Percentiles rank a stretch among this genome's conserved stretches.
Conservation (phyloP, 2,797 vertebrate genomes). For the Leuciscus waleckii region DNA sequence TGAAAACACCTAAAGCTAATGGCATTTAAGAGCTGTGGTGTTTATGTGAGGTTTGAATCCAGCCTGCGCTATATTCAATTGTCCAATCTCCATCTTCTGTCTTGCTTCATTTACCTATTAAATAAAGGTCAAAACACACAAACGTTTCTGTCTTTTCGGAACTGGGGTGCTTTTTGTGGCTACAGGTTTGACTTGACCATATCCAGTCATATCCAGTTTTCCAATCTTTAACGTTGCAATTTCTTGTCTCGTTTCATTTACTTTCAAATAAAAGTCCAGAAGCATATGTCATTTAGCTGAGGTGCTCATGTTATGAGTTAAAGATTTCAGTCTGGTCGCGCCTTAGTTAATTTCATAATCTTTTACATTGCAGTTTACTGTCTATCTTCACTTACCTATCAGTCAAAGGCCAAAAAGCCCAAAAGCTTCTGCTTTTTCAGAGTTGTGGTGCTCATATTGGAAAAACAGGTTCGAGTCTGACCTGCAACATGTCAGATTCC, state of each 20-base stretch:
- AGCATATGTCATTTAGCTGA: background rate
- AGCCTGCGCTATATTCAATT: background rate
- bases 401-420: too few species aligned
- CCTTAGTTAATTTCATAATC: background rate
- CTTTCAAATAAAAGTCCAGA: background rate
- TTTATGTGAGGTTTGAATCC: background rate
- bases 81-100: background rate
- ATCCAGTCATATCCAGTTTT: background rate
- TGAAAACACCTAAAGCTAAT: background rate
- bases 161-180: background rate
- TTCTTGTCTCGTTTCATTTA: background rate
- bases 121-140: background rate
- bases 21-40: background rate
- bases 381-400: background rate
- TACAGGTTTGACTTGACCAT: background rate
- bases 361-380: background rate
- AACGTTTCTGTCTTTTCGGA: background rate
- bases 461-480: background rate
- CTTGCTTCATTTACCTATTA: background rate
- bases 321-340: background rate
- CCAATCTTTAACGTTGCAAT: background rate
- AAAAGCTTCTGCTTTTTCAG: background rate
- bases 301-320: background rate
- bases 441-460: background rate
- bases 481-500: background rate